A percentile compares a stretch with the other conserved stretches of the same genome.
These are phyloP conservation scores for Sebastes itinus DNA, from an alignment of 2,797 vertebrate genomes.

Conservation along the genomic window DNA sequence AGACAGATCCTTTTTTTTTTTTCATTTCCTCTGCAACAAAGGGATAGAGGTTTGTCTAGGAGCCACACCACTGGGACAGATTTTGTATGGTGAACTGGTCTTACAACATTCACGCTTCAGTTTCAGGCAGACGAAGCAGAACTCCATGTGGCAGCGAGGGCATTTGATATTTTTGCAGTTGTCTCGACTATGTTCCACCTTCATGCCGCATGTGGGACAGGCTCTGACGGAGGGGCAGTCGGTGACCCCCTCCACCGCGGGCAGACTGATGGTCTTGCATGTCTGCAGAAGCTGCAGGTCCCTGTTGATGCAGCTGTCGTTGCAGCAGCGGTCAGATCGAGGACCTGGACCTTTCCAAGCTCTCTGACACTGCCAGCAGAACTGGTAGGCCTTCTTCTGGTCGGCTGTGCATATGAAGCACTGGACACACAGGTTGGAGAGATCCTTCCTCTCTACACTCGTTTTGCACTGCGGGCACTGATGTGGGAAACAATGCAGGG, in stretches of 20 bases:
- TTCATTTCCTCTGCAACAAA: constrained; percentile 12
- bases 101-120: constrained; percentile 6
- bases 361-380: constrained; percentile 75
- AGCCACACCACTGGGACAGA: constrained; percentile 33
- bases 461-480: constrained; percentile 68
- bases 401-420: constrained; percentile 57
- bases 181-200: constrained; percentile 44
- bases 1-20: too few species aligned
- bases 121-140: constrained; percentile 75
- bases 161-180: constrained; percentile 57
- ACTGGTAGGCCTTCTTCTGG: constrained; percentile 16
- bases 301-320: constrained; percentile 35
- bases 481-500: not conserved
- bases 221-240: constrained; percentile 50
- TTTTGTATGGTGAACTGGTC: not conserved
- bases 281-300: constrained; percentile 44
- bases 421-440: constrained; percentile 54
- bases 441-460: constrained; percentile 41
- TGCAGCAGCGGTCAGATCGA: constrained; percentile 43
- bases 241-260: constrained; percentile 11
- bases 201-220: constrained; percentile 68
- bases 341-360: constrained; percentile 44
- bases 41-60: constrained; percentile 47
- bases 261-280: constrained; percentile 30
- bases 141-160: constrained; percentile 34